Evolutionary conservation across 2,888 invertebrate genomes (phyloP).

Genomic region (Drosophila flavopinicola): DNA sequence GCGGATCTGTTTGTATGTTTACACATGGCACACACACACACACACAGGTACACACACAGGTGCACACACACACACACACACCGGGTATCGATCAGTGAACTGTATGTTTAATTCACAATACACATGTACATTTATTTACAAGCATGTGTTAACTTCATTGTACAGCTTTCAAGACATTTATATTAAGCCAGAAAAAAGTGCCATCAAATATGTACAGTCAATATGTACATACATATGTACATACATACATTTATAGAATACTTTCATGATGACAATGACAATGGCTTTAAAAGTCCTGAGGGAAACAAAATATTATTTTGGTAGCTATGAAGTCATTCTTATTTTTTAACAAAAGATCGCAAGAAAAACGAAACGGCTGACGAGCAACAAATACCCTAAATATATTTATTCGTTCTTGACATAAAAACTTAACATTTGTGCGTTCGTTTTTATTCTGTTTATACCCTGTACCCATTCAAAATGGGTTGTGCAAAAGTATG

Average conservation of each 20-base stretch:
- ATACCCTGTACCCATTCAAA: too few species aligned
- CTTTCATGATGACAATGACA: slow-evolving; percentile 35
- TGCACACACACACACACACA: not conserved
- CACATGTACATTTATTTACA: slow-evolving; percentile 67
- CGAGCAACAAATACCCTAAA: not conserved
- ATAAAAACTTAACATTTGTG: too few species aligned
- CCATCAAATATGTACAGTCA: slow-evolving; percentile 6
- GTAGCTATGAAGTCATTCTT: slow-evolving; percentile 20
- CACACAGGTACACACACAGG: not conserved
- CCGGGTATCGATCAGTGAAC: slow-evolving; percentile 58
- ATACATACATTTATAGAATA: slow-evolving; percentile 2
- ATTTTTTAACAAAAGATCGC: slow-evolving; percentile 15
- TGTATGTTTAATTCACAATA: slow-evolving; percentile 68
- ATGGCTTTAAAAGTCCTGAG: slow-evolving; percentile 39
- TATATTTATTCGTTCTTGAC: not conserved
- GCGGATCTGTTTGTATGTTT: slow-evolving; percentile 54
- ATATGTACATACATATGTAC: not conserved
- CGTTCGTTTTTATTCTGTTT: too few species aligned
- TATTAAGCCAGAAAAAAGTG: slow-evolving; percentile 35
- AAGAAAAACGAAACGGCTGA: not conserved
- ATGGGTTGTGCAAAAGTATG: too few species aligned
- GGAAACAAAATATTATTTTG: slow-evolving; percentile 15
- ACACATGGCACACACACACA: slow-evolving; percentile 16
- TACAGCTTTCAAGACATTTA: slow-evolving; percentile 60
- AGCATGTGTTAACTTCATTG: slow-evolving; percentile 63